A percentile compares a stretch with the other conserved stretches of the same genome.
phyloP scores from a whole-genome alignment of 2,888 invertebrate genomes.

The Apotomis turbidana region DNA sequence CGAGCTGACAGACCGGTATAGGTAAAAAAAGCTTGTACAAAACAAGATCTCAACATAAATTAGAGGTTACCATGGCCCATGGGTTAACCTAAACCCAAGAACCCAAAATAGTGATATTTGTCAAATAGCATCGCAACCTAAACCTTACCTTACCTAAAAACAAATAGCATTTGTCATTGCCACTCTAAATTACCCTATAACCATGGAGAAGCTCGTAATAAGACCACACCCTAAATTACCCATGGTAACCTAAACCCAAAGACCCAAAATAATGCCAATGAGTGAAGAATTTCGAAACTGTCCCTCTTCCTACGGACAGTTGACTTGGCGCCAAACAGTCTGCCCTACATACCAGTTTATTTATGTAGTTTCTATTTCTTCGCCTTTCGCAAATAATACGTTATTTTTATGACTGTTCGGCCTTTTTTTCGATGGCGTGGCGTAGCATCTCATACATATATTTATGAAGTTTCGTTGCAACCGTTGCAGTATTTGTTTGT shows the following conservation, averaged over 20 bases:
- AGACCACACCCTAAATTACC: background rate
- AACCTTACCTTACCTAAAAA: no score
- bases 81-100: no score
- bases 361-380: constrained; percentile 42
- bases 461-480: constrained; percentile 7
- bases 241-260: background rate
- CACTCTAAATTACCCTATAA: no score
- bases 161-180: no score
- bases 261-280: no score
- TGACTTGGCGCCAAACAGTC: constrained; percentile 73
- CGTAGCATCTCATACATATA: constrained; percentile 14
- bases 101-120: no score
- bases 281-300: constrained; percentile 21
- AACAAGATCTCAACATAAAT: no score
- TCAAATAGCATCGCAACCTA: no score
- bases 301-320: constrained; percentile 46
- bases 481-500: constrained; percentile 1
- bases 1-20: no score
- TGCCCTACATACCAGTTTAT: constrained; percentile 62
- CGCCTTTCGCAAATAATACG: constrained; percentile 12
- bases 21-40: no score
- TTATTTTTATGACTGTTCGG: constrained; percentile 15
- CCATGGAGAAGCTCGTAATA: no score
- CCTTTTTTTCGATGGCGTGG: background rate
- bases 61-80: no score